Percentiles rank a stretch among this genome's conserved stretches.
Evolutionary conservation across 2,113 vertebrate genomes (phyloP).

Genomic region (Sterrhoptilus dennistouni): DNA sequence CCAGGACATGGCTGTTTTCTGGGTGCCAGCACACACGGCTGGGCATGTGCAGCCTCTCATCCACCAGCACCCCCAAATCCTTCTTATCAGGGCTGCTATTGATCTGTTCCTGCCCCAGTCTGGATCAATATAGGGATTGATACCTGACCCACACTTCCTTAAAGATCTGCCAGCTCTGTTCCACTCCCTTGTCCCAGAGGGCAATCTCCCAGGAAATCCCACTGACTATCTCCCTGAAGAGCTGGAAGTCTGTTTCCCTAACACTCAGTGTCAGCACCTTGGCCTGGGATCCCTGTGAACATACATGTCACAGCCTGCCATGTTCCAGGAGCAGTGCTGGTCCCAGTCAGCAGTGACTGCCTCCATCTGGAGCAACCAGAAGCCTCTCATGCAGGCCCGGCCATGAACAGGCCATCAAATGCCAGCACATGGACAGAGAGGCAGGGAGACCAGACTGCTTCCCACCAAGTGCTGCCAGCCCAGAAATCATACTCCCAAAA

Average conservation of each 20-base stretch:
- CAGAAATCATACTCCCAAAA: neutral
- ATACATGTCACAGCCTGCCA: neutral
- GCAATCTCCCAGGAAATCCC: neutral
- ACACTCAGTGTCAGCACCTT: neutral
- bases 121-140: rapidly evolving
- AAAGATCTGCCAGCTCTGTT: neutral
- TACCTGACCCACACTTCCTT: neutral
- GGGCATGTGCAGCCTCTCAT: neutral
- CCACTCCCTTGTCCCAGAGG: neutral
- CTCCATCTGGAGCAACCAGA: neutral
- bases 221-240: neutral
- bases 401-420: neutral
- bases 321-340: neutral
- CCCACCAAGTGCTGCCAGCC: neutral
- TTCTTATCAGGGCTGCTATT: neutral
- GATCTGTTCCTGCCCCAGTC: neutral
- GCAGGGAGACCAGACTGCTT: neutral
- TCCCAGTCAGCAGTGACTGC: rapidly evolving
- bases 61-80: neutral
- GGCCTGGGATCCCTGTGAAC: neutral
- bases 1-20: neutral
- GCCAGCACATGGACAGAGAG: neutral
- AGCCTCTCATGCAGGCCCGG: neutral
- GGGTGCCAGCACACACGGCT: rapidly evolving
- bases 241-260: neutral